Conservation (phyloP, 2,888 invertebrate genomes). For the Argyresthia goedartella region DNA sequence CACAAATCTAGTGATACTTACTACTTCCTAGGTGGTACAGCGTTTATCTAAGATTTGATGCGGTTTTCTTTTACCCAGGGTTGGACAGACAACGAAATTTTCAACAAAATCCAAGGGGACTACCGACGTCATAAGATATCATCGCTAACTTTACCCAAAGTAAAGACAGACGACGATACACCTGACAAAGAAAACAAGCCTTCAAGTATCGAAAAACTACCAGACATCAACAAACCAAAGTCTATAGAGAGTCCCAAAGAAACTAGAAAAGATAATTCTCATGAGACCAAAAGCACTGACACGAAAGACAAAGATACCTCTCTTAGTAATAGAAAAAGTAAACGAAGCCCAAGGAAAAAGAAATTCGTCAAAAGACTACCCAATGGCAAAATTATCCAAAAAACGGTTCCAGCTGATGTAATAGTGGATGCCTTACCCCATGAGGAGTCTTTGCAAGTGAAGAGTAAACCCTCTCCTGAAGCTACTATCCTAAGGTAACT, state of each 20-base stretch:
- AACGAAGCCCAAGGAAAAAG: slow-evolving; percentile 24
- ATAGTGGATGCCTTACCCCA: slow-evolving; percentile 9
- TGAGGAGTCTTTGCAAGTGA: slow-evolving; percentile 15
- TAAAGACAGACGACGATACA: slow-evolving; percentile 58
- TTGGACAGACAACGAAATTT: slow-evolving; percentile 58
- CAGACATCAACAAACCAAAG: slow-evolving; percentile 27
- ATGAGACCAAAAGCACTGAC: too few relatives aligned
- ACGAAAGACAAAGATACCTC: too few relatives aligned
- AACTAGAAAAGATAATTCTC: too few relatives aligned
- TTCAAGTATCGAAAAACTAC: slow-evolving; percentile 36
- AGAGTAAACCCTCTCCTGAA: slow-evolving; percentile 46
- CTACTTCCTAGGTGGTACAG: too few relatives aligned
- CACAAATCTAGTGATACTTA: too few relatives aligned
- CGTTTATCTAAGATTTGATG: too few relatives aligned
- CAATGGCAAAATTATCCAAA: slow-evolving; percentile 39
- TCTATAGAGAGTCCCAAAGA: too few relatives aligned
- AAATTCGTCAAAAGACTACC: slow-evolving; percentile 44
- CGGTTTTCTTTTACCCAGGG: slow-evolving; percentile 27
- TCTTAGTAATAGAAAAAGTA: slow-evolving; percentile 6
- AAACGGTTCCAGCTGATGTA: slow-evolving; percentile 29
- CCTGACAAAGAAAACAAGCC: slow-evolving; percentile 36
- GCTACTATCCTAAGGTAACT: slow-evolving; percentile 29
- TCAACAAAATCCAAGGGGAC: slow-evolving; percentile 42
- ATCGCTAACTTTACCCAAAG: slow-evolving; percentile 62
- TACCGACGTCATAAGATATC: slow-evolving; percentile 36